phyloP scores from a whole-genome alignment of 2,113 vertebrate species.

The Seriola quinqueradiata region DNA sequence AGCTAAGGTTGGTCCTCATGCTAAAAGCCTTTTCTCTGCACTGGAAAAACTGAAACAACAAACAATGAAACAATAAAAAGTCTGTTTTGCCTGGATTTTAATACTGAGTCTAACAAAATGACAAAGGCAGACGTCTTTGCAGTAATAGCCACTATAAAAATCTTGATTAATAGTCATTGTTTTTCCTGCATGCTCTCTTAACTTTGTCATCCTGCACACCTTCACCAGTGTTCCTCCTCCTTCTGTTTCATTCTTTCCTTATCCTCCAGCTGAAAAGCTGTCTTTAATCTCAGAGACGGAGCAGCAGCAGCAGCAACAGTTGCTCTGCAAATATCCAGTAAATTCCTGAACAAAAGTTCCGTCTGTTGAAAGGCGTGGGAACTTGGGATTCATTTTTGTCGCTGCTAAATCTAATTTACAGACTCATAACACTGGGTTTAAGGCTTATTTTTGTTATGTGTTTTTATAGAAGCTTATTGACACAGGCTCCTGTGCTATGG shows the following conservation, averaged over 20 bases:
- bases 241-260: not conserved
- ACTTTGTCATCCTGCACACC: not conserved
- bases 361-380: slow-evolving; percentile 47
- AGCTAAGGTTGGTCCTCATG: not conserved
- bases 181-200: not conserved
- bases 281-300: not conserved
- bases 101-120: not conserved
- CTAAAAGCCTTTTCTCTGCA: not conserved
- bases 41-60: not conserved
- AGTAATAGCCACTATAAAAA: not conserved
- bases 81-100: not conserved
- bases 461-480: slow-evolving; percentile 36
- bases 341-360: slow-evolving; percentile 49
- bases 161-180: not conserved
- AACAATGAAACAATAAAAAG: not conserved
- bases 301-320: slow-evolving; percentile 18
- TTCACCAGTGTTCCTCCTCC: not conserved
- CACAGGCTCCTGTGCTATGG: slow-evolving; percentile 18
- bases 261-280: slow-evolving; percentile 14
- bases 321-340: slow-evolving; percentile 44
- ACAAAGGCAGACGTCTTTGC: not conserved
- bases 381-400: slow-evolving; percentile 26
- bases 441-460: slow-evolving; percentile 46
- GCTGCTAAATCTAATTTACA: slow-evolving; percentile 54
- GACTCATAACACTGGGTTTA: slow-evolving; percentile 33